Percentiles rank a stretch among this genome's conserved stretches.
phyloP scores from a whole-genome alignment of 2,113 vertebrate species.

The Puffinus mauretanicus region DNA sequence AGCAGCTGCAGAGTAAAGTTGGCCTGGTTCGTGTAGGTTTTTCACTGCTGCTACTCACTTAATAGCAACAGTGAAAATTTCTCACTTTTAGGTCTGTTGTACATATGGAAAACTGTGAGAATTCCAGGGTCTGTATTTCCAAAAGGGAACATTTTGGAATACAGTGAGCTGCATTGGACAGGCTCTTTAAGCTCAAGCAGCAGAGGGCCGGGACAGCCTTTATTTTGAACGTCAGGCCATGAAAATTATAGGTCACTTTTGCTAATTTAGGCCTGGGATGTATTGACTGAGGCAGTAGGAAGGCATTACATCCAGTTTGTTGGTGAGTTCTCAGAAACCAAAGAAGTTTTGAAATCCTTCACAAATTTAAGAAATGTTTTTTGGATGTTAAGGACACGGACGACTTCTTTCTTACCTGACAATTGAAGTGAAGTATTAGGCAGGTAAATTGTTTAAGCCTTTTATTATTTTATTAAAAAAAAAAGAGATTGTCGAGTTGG shows the following conservation, averaged over 20 bases:
- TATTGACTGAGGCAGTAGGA: background rate
- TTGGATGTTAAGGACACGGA: background rate
- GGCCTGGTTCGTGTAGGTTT: background rate
- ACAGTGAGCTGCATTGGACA: background rate
- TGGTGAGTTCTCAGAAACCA: background rate
- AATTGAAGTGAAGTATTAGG: background rate
- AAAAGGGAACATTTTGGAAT: background rate
- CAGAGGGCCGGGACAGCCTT: background rate
- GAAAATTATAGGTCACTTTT: background rate
- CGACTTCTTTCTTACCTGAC: background rate
- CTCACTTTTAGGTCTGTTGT: background rate
- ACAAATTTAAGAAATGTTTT: background rate
- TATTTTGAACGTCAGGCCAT: background rate
- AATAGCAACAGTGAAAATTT: background rate
- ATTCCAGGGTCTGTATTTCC: background rate
- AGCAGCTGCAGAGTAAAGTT: background rate
- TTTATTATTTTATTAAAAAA: background rate
- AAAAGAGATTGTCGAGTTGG: background rate
- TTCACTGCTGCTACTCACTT: background rate
- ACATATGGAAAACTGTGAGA: background rate
- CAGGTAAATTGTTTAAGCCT: background rate
- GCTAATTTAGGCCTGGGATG: background rate
- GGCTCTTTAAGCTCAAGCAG: background rate
- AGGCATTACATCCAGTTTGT: background rate
- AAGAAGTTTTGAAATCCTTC: background rate